phyloP scores from a whole-genome alignment of 2,113 vertebrate genomes.

The Rhinichthys klamathensis region DNA sequence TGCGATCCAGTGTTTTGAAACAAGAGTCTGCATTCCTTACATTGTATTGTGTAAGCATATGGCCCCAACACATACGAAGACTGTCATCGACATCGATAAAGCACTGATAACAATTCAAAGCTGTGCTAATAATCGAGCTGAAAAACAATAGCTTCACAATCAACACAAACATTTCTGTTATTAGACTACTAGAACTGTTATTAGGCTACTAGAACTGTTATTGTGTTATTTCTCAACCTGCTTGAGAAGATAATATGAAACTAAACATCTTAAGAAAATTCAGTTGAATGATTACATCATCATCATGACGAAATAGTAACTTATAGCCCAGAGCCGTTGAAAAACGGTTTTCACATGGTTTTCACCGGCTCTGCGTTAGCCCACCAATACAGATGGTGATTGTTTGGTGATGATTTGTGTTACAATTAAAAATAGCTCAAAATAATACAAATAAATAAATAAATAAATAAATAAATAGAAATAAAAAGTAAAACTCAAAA shows the following conservation, averaged over 20 bases:
- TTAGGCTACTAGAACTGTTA: neutral
- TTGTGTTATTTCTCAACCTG: neutral
- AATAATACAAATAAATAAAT: no score
- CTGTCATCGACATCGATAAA: slow-evolving; percentile 57
- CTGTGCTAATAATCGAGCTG: slow-evolving; percentile 46
- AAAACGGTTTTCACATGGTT: no score
- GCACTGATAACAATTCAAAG: slow-evolving; percentile 68
- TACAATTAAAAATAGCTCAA: neutral
- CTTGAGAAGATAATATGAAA: neutral
- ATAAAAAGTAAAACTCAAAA: neutral
- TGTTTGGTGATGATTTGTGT: neutral
- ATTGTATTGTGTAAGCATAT: slow-evolving; percentile 53
- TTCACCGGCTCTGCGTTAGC: no score
- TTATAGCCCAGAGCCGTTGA: no score
- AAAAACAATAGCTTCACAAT: slow-evolving; percentile 53
- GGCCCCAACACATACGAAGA: slow-evolving; percentile 63
- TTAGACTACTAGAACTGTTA: neutral
- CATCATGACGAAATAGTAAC: neutral
- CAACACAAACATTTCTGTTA: slow-evolving; percentile 54
- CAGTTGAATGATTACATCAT: slow-evolving; percentile 2
- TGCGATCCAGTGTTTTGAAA: slow-evolving; percentile 60
- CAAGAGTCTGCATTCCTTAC: slow-evolving; percentile 66
- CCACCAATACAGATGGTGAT: neutral
- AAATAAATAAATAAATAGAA: neutral
- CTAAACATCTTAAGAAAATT: slow-evolving; percentile 3